phyloP scores from a whole-genome alignment of 2,113 vertebrate genomes.

The Gymnobelideus leadbeateri region DNA sequence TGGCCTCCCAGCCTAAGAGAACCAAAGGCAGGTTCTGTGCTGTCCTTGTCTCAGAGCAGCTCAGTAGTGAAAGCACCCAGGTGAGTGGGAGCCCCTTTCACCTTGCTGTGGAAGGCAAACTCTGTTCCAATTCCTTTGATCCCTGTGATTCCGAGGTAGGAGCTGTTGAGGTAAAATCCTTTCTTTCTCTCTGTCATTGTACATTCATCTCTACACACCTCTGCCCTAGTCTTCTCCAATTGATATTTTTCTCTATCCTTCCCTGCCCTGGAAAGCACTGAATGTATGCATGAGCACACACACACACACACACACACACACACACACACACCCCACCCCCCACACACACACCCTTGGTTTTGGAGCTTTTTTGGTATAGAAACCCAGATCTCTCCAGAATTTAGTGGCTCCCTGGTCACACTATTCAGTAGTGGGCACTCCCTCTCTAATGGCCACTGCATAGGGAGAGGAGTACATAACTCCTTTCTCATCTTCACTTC shows the following conservation, averaged over 20 bases:
- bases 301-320: no score
- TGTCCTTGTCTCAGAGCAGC: not conserved
- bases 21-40: not conserved
- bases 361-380: not conserved
- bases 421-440: no score
- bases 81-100: not conserved
- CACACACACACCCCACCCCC: no score
- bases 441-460: no score
- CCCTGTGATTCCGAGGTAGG: not conserved
- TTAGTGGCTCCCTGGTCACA: not conserved
- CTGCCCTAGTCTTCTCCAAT: no score
- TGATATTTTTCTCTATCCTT: not conserved
- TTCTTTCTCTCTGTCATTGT: not conserved
- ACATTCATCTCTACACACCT: not conserved
- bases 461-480: no score
- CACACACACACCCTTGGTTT: not conserved
- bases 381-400: not conserved
- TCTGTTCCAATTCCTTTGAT: no score
- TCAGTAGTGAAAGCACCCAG: not conserved
- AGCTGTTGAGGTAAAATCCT: not conserved
- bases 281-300: not conserved
- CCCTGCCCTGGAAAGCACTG: not conserved
- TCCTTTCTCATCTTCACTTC: no score
- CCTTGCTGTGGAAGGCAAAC: not conserved
- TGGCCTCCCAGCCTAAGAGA: not conserved